These are phyloP conservation scores for Actenoides hombroni DNA, from an alignment of 2,113 vertebrate genomes.

Conservation along the genomic window DNA sequence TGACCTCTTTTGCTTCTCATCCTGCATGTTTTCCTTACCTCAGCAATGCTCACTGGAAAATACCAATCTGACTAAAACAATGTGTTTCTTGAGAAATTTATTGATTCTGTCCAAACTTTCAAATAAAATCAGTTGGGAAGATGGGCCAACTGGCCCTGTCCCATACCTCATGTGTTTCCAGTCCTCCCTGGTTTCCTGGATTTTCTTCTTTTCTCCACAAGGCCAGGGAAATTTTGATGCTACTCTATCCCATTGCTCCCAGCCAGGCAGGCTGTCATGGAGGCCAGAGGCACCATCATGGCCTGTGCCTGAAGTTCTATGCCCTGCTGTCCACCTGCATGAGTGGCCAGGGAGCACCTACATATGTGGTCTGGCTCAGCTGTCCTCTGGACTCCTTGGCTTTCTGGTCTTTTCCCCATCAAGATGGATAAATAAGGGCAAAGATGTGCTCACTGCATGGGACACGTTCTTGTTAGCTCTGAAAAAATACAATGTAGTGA, in stretches of 20 bases:
- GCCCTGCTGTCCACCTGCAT: neutral
- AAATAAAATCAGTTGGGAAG: neutral
- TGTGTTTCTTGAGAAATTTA: neutral
- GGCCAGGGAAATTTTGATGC: neutral
- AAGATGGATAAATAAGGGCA: neutral
- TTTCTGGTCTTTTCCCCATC: neutral
- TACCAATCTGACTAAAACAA: neutral
- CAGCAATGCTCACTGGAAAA: neutral
- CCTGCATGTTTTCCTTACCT: neutral
- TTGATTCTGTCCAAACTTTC: neutral
- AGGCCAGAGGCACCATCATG: neutral
- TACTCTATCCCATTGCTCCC: neutral
- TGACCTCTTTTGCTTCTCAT: neutral
- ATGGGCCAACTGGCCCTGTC: neutral
- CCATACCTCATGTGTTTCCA: neutral
- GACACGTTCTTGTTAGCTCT: neutral
- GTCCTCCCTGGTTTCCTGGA: neutral
- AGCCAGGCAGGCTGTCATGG: rapidly evolving
- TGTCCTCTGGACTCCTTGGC: neutral
- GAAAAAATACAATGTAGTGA: neutral
- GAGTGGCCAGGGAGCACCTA: neutral
- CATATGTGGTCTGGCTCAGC: rapidly evolving
- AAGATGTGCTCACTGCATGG: neutral
- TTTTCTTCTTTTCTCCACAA: neutral
- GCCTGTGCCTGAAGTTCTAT: rapidly evolving